Percentiles rank a stretch among this genome's conserved stretches.
Conservation (phyloP, 2,113 vertebrate genomes). For the Ellobius talpinus region DNA sequence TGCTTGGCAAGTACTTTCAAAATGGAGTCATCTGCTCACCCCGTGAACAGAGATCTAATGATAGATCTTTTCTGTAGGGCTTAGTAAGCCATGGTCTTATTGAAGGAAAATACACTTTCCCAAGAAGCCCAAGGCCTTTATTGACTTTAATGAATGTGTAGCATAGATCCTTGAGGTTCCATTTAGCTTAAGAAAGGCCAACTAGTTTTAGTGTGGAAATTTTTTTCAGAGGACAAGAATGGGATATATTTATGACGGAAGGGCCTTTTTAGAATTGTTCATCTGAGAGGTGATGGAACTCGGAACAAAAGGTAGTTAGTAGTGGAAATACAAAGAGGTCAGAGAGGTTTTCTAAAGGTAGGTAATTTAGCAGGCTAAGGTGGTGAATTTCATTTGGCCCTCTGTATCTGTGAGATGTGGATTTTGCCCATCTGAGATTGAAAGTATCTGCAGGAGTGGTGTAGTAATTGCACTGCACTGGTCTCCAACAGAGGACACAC, state of each 20-base stretch:
- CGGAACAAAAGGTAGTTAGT: background rate
- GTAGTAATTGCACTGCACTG: background rate
- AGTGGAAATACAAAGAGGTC: background rate
- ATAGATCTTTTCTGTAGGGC: background rate
- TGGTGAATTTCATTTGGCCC: background rate
- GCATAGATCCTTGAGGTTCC: background rate
- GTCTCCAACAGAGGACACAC: background rate
- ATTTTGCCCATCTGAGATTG: background rate
- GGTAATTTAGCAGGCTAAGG: background rate
- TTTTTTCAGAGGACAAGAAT: background rate
- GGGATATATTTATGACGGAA: background rate
- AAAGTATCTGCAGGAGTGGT: background rate
- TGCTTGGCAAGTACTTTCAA: background rate
- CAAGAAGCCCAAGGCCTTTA: background rate
- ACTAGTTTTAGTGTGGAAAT: background rate
- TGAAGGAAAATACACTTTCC: background rate
- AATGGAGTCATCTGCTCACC: too few relatives aligned
- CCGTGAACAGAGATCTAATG: background rate
- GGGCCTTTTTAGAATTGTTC: background rate
- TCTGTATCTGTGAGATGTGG: background rate
- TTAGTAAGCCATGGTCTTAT: background rate
- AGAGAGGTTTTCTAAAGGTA: background rate
- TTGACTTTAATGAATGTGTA: background rate
- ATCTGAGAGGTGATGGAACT: background rate
- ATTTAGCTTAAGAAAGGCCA: background rate